Evolutionary conservation across 2,888 invertebrate genomes (phyloP).

Genomic region (Taphrorychus bicolor): DNA sequence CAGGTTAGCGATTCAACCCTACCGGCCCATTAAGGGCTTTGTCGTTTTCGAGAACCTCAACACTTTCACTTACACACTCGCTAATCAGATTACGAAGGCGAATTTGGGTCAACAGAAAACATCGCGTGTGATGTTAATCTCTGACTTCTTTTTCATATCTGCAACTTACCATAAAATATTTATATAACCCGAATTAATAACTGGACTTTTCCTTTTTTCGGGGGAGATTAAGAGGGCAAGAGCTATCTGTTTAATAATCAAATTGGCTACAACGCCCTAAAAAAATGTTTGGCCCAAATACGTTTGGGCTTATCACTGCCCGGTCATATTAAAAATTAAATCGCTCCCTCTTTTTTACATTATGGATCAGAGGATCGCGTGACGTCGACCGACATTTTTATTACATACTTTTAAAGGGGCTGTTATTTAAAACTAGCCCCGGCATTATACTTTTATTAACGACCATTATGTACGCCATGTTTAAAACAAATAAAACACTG

Average conservation of each 20-base stretch:
- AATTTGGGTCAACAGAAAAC: not conserved
- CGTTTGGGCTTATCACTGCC: constrained; percentile 25
- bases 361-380: constrained; percentile 32
- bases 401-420: constrained; percentile 23
- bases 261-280: not conserved
- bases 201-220: constrained; percentile 1
- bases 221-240: not conserved
- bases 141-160: constrained; percentile 24
- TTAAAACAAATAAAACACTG: not conserved
- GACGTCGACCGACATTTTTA: constrained; percentile 18
- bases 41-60: not conserved
- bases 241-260: constrained; percentile 14
- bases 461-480: not conserved
- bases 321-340: constrained; percentile 33
- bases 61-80: constrained; percentile 5
- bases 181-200: constrained; percentile 27
- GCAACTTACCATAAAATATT: constrained; percentile 27
- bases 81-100: not conserved
- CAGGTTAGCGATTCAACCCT: not conserved
- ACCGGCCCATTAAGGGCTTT: not conserved
- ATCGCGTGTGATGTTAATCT: constrained; percentile 23
- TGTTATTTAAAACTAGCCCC: constrained; percentile 24
- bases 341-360: constrained; percentile 19
- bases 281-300: constrained; percentile 19
- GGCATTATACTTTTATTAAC: constrained; percentile 24